These are phyloP conservation scores for Lagorchestes hirsutus DNA, from an alignment of 2,797 vertebrate genomes.

Conservation along the genomic window DNA sequence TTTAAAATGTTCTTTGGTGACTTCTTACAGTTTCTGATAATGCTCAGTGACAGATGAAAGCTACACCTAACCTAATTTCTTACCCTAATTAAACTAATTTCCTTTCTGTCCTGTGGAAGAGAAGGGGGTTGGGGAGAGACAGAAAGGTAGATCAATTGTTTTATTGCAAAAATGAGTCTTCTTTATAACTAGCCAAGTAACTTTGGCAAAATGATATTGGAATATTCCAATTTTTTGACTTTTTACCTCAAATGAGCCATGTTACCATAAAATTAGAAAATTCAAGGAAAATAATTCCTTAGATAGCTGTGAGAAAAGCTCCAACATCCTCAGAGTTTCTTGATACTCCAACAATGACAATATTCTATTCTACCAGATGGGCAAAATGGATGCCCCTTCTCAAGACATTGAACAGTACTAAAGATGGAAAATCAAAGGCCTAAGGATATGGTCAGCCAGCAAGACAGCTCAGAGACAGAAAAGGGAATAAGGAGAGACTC, in stretches of 20 bases:
- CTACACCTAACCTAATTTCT: background rate
- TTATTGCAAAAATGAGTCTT: slow-evolving; percentile 45
- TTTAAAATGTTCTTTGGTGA: background rate
- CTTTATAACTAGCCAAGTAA: background rate
- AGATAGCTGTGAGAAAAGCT: background rate
- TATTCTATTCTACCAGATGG: background rate
- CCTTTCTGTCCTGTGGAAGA: slow-evolving; percentile 60
- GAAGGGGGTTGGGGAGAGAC: background rate
- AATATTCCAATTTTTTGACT: background rate
- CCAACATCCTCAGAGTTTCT: background rate
- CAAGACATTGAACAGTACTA: background rate
- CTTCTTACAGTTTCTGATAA: background rate
- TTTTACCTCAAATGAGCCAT: background rate
- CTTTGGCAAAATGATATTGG: background rate
- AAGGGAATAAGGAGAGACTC: background rate
- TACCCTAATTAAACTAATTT: slow-evolving; percentile 32
- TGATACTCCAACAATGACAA: background rate
- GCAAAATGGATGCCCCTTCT: background rate
- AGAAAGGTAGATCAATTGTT: slow-evolving; percentile 37
- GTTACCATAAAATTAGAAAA: background rate
- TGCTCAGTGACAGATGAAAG: background rate
- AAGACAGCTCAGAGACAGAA: background rate
- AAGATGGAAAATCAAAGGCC: background rate
- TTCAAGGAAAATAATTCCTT: background rate
- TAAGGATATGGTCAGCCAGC: background rate